Evolutionary conservation across 2,888 invertebrate species (phyloP).

Genomic region (Nephrotoma appendiculata): DNA sequence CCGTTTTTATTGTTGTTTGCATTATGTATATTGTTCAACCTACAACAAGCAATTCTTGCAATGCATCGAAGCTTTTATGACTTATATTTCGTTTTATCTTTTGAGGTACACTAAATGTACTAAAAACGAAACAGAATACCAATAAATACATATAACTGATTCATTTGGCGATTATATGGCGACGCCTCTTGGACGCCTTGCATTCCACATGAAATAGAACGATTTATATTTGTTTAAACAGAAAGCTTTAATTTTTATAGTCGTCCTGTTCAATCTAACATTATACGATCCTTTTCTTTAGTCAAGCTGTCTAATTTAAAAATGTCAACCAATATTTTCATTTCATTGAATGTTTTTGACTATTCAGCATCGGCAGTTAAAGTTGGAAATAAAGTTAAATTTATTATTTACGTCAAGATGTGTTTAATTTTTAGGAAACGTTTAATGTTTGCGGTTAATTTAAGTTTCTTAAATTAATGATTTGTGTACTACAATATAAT

Average conservation of each 20-base stretch:
- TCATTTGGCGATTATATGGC: neutral
- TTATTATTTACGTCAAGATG: no score
- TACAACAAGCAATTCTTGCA: neutral
- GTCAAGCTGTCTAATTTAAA: neutral
- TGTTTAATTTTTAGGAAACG: no score
- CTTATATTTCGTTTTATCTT: neutral
- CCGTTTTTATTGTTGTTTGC: neutral
- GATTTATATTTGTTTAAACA: neutral
- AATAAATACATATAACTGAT: neutral
- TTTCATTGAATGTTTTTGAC: neutral
- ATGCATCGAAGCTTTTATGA: neutral
- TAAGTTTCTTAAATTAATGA: no score
- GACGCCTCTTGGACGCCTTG: neutral
- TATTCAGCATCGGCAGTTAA: neutral
- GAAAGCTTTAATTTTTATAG: neutral
- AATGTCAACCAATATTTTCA: neutral
- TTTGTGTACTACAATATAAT: neutral
- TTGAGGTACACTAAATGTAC: neutral
- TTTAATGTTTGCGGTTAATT: no score
- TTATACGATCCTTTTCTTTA: neutral
- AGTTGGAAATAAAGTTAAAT: no score
- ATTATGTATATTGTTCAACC: neutral
- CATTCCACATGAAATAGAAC: neutral
- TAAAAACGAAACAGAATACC: neutral
- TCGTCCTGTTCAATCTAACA: neutral